Base-by-base conservation (phyloP, 1,140 invertebrate genomes). In the Aphidius gifuensis region DNA sequence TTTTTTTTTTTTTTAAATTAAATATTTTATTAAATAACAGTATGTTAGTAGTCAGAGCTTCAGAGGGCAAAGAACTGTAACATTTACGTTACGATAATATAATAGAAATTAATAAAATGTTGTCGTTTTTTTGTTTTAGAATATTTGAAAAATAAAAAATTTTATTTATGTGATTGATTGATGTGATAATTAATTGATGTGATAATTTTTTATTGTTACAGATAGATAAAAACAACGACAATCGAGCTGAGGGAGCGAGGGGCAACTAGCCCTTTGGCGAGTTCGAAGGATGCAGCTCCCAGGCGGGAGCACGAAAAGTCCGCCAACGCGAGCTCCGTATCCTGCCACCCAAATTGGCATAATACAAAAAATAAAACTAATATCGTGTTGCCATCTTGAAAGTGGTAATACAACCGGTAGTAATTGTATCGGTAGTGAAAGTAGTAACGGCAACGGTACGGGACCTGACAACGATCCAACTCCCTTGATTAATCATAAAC, bases 211-310 rank as follows among this genome's bases (percentile, higher is more conserved):
- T 65, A 47, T 46, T 40, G 47, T 76, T 76, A 0, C 72, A 76
- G 75, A 74, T 64, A 67, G 69, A 66, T 40, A 42, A 54, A 53
- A 62, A 66, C 63, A 61, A 68, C 57, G 71, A 72, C 62, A 78
- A 78, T 79, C 76, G 77, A 71, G 74, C 72, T 71, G 77, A 79
- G 77, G 77, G 74, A 75, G 74, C 71, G 75, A 76, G 78, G 79
- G 78, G 78, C 78, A 77, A 68, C 64, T 66, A 79, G 78, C 78
- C 80, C 80, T 80, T 80, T 79, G 78, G 80, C 71, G 78, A 74
- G 72, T 73, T 77, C 80, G 78, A 80, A 81, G 80, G 79, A 81
- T 81, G 79, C 79, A 79, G 78, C 79, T 81, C 79, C 78, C 78
- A 79, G 75, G 79, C 73, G 79, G 79, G 79, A 78, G 79, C 79